Percentiles rank a stretch among this genome's conserved stretches.
Evolutionary conservation across 1,140 invertebrate genomes (phyloP).

Genomic region (Zaprionus kolodkinae): DNA sequence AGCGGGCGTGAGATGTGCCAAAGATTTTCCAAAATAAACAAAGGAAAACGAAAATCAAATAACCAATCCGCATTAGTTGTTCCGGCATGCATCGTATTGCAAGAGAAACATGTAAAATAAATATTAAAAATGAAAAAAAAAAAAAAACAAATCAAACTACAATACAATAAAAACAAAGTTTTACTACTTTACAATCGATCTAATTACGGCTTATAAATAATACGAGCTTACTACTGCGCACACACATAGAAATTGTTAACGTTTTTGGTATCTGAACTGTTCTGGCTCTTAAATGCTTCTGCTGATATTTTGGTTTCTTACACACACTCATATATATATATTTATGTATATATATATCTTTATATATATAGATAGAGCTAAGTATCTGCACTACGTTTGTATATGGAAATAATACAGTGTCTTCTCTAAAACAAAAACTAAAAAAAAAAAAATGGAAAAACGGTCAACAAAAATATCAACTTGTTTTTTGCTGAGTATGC

Average conservation of each 20-base stretch:
- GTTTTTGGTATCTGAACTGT: slow-evolving; percentile 64
- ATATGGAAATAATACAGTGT: slow-evolving; percentile 34
- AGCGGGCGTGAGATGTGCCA: background rate
- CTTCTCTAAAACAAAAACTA: slow-evolving; percentile 46
- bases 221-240: slow-evolving; percentile 59
- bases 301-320: slow-evolving; percentile 22
- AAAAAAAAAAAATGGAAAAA: too few species aligned
- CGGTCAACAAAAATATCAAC: slow-evolving; percentile 39
- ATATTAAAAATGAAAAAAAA: background rate
- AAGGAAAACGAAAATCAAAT: background rate
- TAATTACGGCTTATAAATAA: slow-evolving; percentile 49
- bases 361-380: slow-evolving; percentile 38
- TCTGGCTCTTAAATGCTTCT: slow-evolving; percentile 58
- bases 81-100: slow-evolving; percentile 16
- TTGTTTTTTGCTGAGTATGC: slow-evolving; percentile 39
- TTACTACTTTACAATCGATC: slow-evolving; percentile 8
- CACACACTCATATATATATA: slow-evolving; percentile 41
- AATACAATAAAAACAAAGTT: slow-evolving; percentile 6
- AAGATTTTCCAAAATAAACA: slow-evolving; percentile 13
- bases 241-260: slow-evolving; percentile 25
- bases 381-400: slow-evolving; percentile 47
- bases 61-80: background rate
- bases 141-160: slow-evolving; percentile 10
- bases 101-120: slow-evolving; percentile 13
- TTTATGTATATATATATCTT: slow-evolving; percentile 40